phyloP scores from a whole-genome alignment of 2,888 invertebrate species.

The Bombylius discolor region DNA sequence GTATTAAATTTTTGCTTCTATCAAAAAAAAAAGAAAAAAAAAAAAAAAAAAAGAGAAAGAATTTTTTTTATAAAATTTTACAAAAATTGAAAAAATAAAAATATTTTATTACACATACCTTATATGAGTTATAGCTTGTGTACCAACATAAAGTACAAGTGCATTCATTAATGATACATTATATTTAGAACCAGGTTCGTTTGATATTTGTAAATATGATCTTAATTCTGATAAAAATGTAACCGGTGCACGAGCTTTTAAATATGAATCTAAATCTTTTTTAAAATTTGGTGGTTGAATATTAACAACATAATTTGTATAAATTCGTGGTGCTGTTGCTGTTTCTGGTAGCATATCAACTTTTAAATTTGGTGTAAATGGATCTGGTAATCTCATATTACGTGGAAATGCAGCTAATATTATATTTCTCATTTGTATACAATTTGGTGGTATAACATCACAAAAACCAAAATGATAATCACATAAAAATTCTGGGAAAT shows the following conservation, averaged over 20 bases:
- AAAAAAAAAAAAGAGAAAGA: neutral
- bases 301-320: slow-evolving; percentile 73
- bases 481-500: slow-evolving; percentile 98
- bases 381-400: slow-evolving; percentile 96
- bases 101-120: slow-evolving; percentile 21
- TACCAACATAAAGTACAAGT: slow-evolving; percentile 92
- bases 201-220: slow-evolving; percentile 76
- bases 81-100: no score
- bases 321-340: slow-evolving; percentile 72
- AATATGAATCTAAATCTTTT: slow-evolving; percentile 92
- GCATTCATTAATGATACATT: slow-evolving; percentile 96
- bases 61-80: neutral
- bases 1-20: slow-evolving; percentile 78
- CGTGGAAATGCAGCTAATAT: slow-evolving; percentile 96
- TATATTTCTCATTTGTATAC: slow-evolving; percentile 96
- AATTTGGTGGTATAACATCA: slow-evolving; percentile 98
- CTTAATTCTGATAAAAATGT: slow-evolving; percentile 89
- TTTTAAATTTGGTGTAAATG: slow-evolving; percentile 94
- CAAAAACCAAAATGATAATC: slow-evolving; percentile 99
- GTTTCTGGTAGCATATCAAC: slow-evolving; percentile 83
- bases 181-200: slow-evolving; percentile 82
- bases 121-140: slow-evolving; percentile 86
- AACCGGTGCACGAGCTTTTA: slow-evolving; percentile 87
- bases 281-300: slow-evolving; percentile 82
- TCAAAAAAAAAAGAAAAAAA: neutral